These are phyloP conservation scores for Darevskia mixta DNA, from an alignment of 2,797 vertebrate genomes.

Conservation along the genomic window DNA sequence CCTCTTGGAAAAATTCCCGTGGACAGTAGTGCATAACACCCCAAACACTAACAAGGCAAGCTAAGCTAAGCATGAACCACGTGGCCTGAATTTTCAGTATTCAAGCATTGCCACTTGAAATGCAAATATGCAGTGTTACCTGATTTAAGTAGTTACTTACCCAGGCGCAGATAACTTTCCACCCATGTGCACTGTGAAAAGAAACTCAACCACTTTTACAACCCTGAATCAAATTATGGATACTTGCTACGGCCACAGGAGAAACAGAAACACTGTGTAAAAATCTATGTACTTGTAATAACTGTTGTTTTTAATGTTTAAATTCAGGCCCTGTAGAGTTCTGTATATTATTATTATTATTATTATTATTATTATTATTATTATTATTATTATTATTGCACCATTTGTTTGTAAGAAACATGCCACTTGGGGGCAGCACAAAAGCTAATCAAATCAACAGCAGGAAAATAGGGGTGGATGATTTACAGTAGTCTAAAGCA, in stretches of 20 bases:
- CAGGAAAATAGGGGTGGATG: background rate
- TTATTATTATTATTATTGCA: background rate
- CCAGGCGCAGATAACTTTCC: background rate
- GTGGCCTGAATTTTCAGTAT: background rate
- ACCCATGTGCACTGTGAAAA: background rate
- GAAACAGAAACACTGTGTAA: conserved; percentile 31
- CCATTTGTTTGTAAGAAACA: conserved; percentile 56
- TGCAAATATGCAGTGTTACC: conserved; percentile 22
- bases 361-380: background rate
- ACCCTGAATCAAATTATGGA: background rate
- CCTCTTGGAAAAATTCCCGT: too few species aligned
- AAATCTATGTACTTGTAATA: background rate
- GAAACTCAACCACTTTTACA: background rate
- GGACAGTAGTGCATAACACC: background rate
- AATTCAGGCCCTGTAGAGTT: conserved; percentile 1
- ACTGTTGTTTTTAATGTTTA: background rate
- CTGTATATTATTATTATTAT: background rate
- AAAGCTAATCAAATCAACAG: conserved; percentile 37
- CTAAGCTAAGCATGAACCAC: conserved; percentile 25
- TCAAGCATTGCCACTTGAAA: conserved; percentile 34
- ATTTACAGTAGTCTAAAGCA: background rate
- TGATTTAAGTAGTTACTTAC: conserved; percentile 25
- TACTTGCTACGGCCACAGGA: conserved; percentile 12
- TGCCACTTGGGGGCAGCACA: conserved; percentile 70
- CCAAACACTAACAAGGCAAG: background rate